These are phyloP conservation scores for Acrobasis repandana DNA, from an alignment of 2,888 invertebrate genomes.

Conservation along the genomic window DNA sequence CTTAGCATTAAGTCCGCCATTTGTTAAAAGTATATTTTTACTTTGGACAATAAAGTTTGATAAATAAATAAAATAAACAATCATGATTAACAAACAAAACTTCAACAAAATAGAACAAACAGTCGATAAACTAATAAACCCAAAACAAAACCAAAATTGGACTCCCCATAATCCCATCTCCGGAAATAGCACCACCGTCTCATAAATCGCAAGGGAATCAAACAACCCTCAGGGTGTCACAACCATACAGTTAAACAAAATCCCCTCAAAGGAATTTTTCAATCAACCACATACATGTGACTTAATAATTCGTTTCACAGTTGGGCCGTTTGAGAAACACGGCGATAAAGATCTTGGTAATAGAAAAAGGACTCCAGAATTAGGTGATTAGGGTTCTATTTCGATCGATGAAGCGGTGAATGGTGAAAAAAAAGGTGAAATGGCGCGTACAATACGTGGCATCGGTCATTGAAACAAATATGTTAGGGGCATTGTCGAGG, in stretches of 20 bases:
- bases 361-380: conserved; percentile 36
- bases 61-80: neutral
- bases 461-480: conserved; percentile 65
- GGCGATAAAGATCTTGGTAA: conserved; percentile 54
- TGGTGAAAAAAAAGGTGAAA: conserved; percentile 58
- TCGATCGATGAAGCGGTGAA: conserved; percentile 26
- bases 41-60: too few relatives aligned
- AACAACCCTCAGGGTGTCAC: conserved; percentile 58
- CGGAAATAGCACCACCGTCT: conserved; percentile 45
- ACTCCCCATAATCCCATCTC: conserved; percentile 39
- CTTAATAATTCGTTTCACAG: conserved; percentile 68
- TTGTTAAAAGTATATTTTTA: too few relatives aligned
- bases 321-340: conserved; percentile 51
- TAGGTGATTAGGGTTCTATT: conserved; percentile 26
- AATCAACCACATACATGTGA: conserved; percentile 69
- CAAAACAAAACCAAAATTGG: conserved; percentile 23
- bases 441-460: conserved; percentile 65
- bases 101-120: conserved; percentile 11
- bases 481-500: conserved; percentile 53
- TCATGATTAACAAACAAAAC: conserved; percentile 13
- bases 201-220: conserved; percentile 54
- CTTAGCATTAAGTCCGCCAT: too few relatives aligned
- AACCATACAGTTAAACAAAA: conserved; percentile 59
- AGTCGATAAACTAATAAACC: conserved; percentile 18
- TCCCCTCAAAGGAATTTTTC: conserved; percentile 71